Base-by-base conservation (phyloP, 2,113 vertebrate genomes). In the Trachemys scripta region DNA sequence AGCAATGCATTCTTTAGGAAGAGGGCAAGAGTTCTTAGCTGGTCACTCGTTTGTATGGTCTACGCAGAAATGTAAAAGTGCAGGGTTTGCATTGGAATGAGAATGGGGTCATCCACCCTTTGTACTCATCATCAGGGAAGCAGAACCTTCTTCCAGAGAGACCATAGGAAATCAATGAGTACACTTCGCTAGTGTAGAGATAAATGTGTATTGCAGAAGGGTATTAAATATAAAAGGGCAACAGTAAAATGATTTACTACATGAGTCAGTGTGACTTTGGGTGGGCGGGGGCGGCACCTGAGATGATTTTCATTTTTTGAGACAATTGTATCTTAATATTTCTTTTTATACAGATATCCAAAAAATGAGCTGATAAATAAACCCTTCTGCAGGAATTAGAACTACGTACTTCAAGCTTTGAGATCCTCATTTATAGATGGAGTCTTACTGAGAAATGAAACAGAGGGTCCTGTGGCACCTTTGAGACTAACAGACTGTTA, bases 101-200 rank as follows among this genome's bases (percentile, higher is more conserved):
- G 98, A 98, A 98, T 93, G 96, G 99, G 99, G 99, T 99, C 99
- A 99, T 98, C 99, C 99, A 98, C 98, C 98, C 98, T 98, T 98
- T 94, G 98, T 98, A 98, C 98, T 98, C 98, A 98, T 98, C 98
- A 98, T 98, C 98, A 98, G 97, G 97, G 97, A 99, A 98, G 98
- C 98, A 98, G 97, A 98, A 98, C 98, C 98, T 98, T 99, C 98
- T 99, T 98, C 98, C 95, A 98, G 98, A 98, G 98, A 98, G 97
- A 97, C 97, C 98, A 98, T 98, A 98, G 99, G 99, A 99, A 99
- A 99, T 99, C 99, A 98, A 99, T 99, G 99, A 97, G 97, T 98
- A 97, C 97, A 97, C 98, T 98, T 98, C 98, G 98, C 98, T 97
- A 92, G 98, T 88, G 85, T 96, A 96, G 97, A 98, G 97, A 98